phyloP scores from a whole-genome alignment of 2,888 invertebrate species.

The Chrysolina haemoptera region DNA sequence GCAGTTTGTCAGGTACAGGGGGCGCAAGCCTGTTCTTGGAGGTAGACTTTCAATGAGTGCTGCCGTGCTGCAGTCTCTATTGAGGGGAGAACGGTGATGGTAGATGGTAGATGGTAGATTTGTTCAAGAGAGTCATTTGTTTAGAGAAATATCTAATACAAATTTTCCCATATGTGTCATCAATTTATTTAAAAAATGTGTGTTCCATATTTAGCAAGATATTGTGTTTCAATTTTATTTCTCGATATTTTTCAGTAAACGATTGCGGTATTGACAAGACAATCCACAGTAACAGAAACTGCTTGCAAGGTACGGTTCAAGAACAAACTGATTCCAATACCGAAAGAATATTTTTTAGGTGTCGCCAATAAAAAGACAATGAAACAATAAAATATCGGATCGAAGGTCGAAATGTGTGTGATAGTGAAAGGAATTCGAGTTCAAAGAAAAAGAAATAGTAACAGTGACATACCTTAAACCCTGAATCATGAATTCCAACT shows the following conservation, averaged over 20 bases:
- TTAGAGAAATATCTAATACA: too few species aligned
- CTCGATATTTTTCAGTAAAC: background rate
- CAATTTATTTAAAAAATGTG: too few species aligned
- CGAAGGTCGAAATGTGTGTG: conserved; percentile 54
- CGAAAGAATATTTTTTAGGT: conserved; percentile 26
- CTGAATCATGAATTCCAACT: conserved; percentile 16
- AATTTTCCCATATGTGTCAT: too few species aligned
- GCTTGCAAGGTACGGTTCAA: conserved; percentile 3
- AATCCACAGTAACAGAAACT: background rate
- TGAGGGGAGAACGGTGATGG: too few species aligned
- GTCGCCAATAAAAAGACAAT: conserved; percentile 42
- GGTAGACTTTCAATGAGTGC: too few species aligned
- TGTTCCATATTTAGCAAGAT: too few species aligned
- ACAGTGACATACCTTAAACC: conserved; percentile 21
- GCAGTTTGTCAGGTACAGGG: too few species aligned
- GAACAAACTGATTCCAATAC: conserved; percentile 5
- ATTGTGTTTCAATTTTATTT: too few species aligned
- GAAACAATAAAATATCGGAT: conserved; percentile 54
- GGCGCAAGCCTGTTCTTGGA: too few species aligned
- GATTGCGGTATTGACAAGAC: background rate
- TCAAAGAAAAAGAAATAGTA: conserved; percentile 45
- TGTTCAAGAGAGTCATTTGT: too few species aligned
- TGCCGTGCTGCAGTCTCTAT: too few species aligned
- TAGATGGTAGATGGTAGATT: too few species aligned
- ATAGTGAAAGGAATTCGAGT: conserved; percentile 57